Evolutionary conservation across 1,140 invertebrate genomes (phyloP).

Genomic region (Gonatopus flavifemur): DNA sequence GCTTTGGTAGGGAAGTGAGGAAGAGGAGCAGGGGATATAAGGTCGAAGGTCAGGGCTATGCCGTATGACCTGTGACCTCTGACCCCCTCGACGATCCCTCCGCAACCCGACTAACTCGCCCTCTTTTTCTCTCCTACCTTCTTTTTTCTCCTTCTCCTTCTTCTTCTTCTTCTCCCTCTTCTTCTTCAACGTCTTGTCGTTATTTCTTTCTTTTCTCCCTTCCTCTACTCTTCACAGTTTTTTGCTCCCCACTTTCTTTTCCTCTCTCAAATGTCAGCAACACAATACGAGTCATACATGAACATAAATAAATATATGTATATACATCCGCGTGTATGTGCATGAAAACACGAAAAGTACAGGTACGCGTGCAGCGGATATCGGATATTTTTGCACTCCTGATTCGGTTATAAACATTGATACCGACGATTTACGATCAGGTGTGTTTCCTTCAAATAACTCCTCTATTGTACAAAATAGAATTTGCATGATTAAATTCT

Average conservation of each 20-base stretch:
- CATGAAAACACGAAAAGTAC: too few relatives aligned
- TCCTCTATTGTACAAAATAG: too few relatives aligned
- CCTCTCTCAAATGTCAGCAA: conserved; percentile 33
- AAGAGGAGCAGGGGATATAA: conserved; percentile 32
- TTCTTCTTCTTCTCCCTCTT: conserved; percentile 23
- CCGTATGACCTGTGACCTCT: conserved; percentile 51
- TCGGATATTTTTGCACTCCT: too few relatives aligned
- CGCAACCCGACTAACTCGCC: conserved; percentile 38
- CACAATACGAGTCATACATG: conserved; percentile 15
- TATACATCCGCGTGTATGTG: conserved; percentile 10
- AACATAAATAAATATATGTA: neutral
- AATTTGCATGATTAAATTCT: too few relatives aligned
- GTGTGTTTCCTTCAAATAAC: too few relatives aligned
- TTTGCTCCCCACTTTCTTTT: conserved; percentile 11
- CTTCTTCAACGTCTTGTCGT: conserved; percentile 6
- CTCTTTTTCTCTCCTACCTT: conserved; percentile 32
- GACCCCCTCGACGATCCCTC: conserved; percentile 48
- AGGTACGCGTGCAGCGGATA: too few relatives aligned
- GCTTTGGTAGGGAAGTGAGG: conserved; percentile 29
- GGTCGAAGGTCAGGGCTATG: conserved; percentile 56
- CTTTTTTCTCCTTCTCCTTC: conserved; percentile 25
- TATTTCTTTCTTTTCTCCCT: conserved; percentile 1
- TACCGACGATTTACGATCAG: too few relatives aligned
- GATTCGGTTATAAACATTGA: too few relatives aligned
- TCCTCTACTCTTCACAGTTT: neutral